Evolutionary conservation across 2,113 vertebrate genomes (phyloP), one percentile per base, ranked within the genome.

Genomic region (Eidolon helvum): DNA sequence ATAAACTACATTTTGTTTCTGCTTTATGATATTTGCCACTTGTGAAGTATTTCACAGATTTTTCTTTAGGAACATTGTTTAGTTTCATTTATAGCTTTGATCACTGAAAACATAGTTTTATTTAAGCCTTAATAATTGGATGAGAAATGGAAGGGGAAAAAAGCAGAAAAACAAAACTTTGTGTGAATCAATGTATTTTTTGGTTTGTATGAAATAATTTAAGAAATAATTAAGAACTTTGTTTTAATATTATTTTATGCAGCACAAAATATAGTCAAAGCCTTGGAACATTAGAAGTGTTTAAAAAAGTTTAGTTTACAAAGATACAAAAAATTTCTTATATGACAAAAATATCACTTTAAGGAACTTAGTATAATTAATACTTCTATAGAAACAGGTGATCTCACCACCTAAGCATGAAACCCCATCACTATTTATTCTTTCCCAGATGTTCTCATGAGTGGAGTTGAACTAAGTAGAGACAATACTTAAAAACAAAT

Each of bases 11-110:
- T 55, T 80, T 87, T 80, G 19, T 38, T 65, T 92, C 18, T 57
- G 4, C 7, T 11, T 74, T 96, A 16, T 48, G 89, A 7, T 16
- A 10, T 90, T 97, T 95, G 8, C 40, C 69, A n/a, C 33, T 87
- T 91, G 12, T 86, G 84, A 90, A 53, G 16, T 93, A 10, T 69
- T 53, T 35, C 48, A 88, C 71, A 33, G 21, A 96, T 65, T 96
- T 96, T 22, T 95, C 61, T 95, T 87, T 95, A 75, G 72, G 89
- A 95, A 75, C 89, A 33, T 16, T 95, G 53, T 85, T 93, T 95
- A 55, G 5, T 21, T 98, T 98, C 97, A 33, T 93, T 98, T 96
- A 90, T 4, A 75, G 28, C 24, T 8, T 92, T 97, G 43, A 11
- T 96, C 50, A 88, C 43, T 92, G 93, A 50, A 63, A 85, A 93